phyloP scores from a whole-genome alignment of 1,140 invertebrate genomes.

The Oedothorax gibbosus region DNA sequence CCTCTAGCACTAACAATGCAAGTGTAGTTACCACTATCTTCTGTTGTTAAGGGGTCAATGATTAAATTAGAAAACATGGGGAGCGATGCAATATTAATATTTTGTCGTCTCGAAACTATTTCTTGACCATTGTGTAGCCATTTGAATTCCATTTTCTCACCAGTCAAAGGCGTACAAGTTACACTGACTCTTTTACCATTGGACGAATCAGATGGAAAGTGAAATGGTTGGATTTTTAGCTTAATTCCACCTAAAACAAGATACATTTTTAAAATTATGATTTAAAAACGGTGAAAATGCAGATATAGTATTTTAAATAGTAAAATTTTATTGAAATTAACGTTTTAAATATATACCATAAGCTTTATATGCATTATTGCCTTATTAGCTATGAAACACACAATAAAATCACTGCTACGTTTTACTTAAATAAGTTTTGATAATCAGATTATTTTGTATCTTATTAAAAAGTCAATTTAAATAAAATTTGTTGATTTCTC shows the following conservation, averaged over 20 bases:
- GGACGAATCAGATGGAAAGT: conserved; percentile 14
- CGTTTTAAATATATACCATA: too few species aligned
- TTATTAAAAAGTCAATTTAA: too few species aligned
- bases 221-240: conserved; percentile 55
- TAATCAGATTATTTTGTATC: too few species aligned
- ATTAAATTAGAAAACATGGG: conserved; percentile 26
- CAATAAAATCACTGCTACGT: too few species aligned
- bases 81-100: not conserved
- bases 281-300: not conserved
- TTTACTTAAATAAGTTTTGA: too few species aligned
- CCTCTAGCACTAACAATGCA: conserved; percentile 29
- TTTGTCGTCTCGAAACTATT: not conserved
- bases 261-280: not conserved
- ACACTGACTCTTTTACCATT: conserved; percentile 48
- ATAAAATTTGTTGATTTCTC: too few species aligned
- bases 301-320: not conserved
- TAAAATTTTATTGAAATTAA: too few species aligned
- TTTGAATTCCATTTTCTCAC: conserved; percentile 47
- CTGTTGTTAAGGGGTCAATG: conserved; percentile 17
- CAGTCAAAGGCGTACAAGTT: conserved; percentile 48
- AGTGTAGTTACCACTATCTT: conserved; percentile 54
- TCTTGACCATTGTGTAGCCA: conserved; percentile 58
- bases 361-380: too few species aligned
- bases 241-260: conserved; percentile 7
- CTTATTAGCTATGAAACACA: too few species aligned